Evolutionary conservation across 1,140 invertebrate genomes (phyloP).

Genomic region (Apocrypta bakeri): DNA sequence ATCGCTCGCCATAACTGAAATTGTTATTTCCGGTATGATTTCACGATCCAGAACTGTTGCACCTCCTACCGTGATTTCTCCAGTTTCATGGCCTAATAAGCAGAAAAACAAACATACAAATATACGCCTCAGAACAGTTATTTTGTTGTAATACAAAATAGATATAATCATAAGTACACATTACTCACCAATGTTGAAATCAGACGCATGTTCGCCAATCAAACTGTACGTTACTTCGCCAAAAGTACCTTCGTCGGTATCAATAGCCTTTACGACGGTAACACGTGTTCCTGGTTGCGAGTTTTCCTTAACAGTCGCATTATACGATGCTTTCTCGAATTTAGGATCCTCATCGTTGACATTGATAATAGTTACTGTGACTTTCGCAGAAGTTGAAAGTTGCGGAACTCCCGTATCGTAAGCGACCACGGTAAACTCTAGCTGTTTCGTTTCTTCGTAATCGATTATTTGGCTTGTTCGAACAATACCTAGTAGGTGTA

Average conservation of each 20-base stretch:
- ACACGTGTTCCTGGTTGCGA: constrained; percentile 81
- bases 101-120: background rate
- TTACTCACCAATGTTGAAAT: constrained; percentile 80
- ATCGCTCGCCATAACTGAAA: constrained; percentile 88
- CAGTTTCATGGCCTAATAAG: constrained; percentile 76
- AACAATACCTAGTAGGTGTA: constrained; percentile 79
- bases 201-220: constrained; percentile 81
- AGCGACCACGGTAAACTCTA: constrained; percentile 87
- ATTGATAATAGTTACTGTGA: constrained; percentile 87
- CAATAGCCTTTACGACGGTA: constrained; percentile 81
- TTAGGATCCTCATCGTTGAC: constrained; percentile 91
- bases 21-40: constrained; percentile 79
- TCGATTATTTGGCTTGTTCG: constrained; percentile 86
- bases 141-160: background rate
- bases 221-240: constrained; percentile 86
- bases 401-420: constrained; percentile 90
- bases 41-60: constrained; percentile 88
- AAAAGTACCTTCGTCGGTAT: constrained; percentile 84
- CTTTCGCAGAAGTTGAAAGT: constrained; percentile 82
- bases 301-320: constrained; percentile 84
- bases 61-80: constrained; percentile 85
- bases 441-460: constrained; percentile 84
- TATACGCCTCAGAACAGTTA: too few relatives aligned
- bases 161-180: constrained; percentile 17
- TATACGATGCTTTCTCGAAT: constrained; percentile 82